A percentile compares a stretch with the other conserved stretches of the same genome.
Conservation (phyloP, 2,888 invertebrate genomes). For the Dryobotodes eremita region DNA sequence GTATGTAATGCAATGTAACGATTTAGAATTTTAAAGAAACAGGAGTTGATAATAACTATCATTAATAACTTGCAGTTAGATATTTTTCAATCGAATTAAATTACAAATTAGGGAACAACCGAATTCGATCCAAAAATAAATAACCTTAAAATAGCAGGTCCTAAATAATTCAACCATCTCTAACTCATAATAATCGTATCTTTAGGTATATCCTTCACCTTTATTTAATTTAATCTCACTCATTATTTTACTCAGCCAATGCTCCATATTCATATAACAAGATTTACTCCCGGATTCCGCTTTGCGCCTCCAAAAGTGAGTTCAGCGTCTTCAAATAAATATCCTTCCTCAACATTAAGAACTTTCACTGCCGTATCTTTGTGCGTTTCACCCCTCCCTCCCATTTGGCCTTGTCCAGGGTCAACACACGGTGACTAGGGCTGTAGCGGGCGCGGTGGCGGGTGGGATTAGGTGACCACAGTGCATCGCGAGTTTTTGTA, state of each 20-base stretch:
- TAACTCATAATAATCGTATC: not conserved
- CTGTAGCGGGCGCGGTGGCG: not conserved
- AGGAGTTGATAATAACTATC: not conserved
- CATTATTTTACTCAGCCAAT: constrained; percentile 11
- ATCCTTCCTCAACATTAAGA: constrained; percentile 47
- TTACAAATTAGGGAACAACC: not conserved
- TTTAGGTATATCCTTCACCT: not conserved
- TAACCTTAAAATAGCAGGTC: not conserved
- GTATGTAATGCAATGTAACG: not conserved
- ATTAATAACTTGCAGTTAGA: not conserved
- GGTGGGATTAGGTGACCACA: not conserved
- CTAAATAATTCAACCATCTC: not conserved
- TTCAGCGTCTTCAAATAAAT: constrained; percentile 47
- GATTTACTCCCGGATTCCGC: constrained; percentile 20
- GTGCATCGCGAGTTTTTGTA: not conserved
- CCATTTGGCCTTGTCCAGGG: not conserved
- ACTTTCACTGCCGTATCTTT: constrained; percentile 50
- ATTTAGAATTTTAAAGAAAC: not conserved
- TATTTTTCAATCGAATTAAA: not conserved
- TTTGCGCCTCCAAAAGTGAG: constrained; percentile 27
- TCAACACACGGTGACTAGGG: not conserved
- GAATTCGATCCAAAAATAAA: too few relatives aligned
- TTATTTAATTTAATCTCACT: constrained; percentile 1
- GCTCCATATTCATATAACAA: constrained; percentile 26
- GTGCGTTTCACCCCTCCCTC: constrained; percentile 20